Base-by-base conservation (phyloP, 2,113 vertebrate genomes). In the Gobius niger region DNA sequence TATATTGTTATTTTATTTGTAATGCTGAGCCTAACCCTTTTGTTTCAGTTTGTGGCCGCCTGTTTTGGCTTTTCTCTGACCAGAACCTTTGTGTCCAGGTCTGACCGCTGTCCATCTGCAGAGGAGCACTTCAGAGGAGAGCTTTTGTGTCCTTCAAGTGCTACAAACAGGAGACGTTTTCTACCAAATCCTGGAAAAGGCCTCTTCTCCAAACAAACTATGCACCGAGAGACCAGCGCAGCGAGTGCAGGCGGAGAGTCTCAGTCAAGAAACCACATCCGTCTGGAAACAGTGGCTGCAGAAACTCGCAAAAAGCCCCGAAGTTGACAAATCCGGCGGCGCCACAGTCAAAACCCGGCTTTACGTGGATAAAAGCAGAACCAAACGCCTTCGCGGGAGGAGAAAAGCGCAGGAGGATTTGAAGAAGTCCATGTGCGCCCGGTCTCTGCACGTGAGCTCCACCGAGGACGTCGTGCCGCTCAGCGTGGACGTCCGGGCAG, bases 161-260 rank as follows among this genome's bases (percentile, higher is more conserved):
- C 94, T 95, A 0, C 91, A 92, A 2, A 93, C 92, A 0, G 96
- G 96, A 6, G 97, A 98, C 1, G 0, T 97, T 44, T 98, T 98
- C 87, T 93, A 91, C 62, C 96, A 98, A 82, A 78, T 72, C 10
- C 87, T 98, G 0, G 70, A 82, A 66, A 1, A 57, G 5, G 12
- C 46, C 0, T 0, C 18, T 15, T 51, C 51, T 18, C 42, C 24
- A 7, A 18, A 16, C 9, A 2, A 19, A 54, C n/a, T 9, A 6
- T 15, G 5, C 4, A 0, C 24, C 24, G 24, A 34, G 24, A 34
- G 24, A 34, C 24, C 24, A 14, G 47, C 61, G 5, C 63, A 5
- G 6, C 18, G 0, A 34, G 13, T 0, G 12, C 47, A 50, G 47
- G 12, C 15, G 47, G 47, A 50, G 16, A 64, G 53, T 2, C 67